Conservation (phyloP, 2,888 invertebrate species). For the Busseola fusca region DNA sequence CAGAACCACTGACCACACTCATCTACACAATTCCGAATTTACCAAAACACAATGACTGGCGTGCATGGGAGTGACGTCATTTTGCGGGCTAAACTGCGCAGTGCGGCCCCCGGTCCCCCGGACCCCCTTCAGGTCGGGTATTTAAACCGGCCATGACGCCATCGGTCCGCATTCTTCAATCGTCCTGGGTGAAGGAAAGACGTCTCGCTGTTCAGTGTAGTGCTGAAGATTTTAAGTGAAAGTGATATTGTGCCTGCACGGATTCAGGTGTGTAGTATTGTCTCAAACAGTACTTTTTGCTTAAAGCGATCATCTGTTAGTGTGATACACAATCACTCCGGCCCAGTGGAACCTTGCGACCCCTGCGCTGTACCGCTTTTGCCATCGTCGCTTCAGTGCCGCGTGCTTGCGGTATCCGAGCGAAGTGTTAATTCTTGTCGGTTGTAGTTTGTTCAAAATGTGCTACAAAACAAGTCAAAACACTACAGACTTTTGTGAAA, state of each 20-base stretch:
- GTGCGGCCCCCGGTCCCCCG: slow-evolving; percentile 68
- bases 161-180: slow-evolving; percentile 73
- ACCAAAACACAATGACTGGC: slow-evolving; percentile 32
- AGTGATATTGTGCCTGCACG: slow-evolving; percentile 80
- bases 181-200: slow-evolving; percentile 74
- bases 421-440: too few species aligned
- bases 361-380: too few species aligned
- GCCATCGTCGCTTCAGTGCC: too few species aligned
- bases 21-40: slow-evolving; percentile 41
- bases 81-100: slow-evolving; percentile 81
- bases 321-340: too few species aligned
- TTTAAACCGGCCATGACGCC: slow-evolving; percentile 80
- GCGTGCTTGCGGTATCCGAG: too few species aligned
- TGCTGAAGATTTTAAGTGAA: slow-evolving; percentile 73
- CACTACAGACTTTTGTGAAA: slow-evolving; percentile 86
- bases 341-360: too few species aligned
- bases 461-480: slow-evolving; percentile 85
- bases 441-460: too few species aligned
- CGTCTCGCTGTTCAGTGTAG: slow-evolving; percentile 78
- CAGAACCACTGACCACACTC: background rate
- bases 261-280: slow-evolving; percentile 87
- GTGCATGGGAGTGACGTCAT: slow-evolving; percentile 74
- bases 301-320: too few species aligned
- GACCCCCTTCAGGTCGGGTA: slow-evolving; percentile 69
- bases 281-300: slow-evolving; percentile 78